phyloP scores from a whole-genome alignment of 2,113 vertebrate species.

The Channa argus region DNA sequence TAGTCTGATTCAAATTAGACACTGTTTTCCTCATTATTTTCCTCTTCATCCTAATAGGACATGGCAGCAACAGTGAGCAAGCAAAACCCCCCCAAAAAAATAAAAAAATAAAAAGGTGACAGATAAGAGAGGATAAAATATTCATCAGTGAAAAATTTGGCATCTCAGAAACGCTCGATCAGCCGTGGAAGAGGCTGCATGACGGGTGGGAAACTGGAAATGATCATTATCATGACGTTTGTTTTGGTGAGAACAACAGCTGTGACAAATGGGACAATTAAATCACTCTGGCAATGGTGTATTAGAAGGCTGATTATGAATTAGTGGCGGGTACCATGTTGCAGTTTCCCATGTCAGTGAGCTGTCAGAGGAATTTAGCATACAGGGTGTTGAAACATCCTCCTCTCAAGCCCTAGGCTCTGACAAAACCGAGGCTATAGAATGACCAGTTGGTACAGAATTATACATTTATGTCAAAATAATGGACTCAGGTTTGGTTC shows the following conservation, averaged over 20 bases:
- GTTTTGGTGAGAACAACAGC: conserved; percentile 79
- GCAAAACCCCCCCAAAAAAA: conserved; percentile 16
- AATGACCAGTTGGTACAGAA: neutral
- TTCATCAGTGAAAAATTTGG: conserved; percentile 44
- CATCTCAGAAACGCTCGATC: conserved; percentile 57
- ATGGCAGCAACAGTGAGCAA: conserved; percentile 22
- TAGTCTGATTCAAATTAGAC: conserved; percentile 34
- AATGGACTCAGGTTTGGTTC: neutral
- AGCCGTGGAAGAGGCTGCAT: conserved; percentile 57
- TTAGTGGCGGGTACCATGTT: conserved; percentile 76
- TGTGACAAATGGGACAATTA: conserved; percentile 84
- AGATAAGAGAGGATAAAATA: conserved; percentile 60
- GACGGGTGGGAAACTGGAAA: conserved; percentile 68
- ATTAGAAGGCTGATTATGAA: conserved; percentile 84
- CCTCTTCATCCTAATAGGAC: conserved; percentile 24
- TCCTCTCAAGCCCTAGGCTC: conserved; percentile 10
- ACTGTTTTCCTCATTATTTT: conserved; percentile 37
- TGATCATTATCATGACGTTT: conserved; percentile 79
- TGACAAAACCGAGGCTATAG: neutral
- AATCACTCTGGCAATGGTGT: conserved; percentile 79
- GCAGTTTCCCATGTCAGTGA: conserved; percentile 68
- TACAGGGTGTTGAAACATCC: conserved; percentile 32
- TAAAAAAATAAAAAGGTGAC: conserved; percentile 28
- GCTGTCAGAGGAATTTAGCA: conserved; percentile 76
- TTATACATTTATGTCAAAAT: conserved; percentile 17